A percentile compares a stretch with the other conserved stretches of the same genome.
Conservation (phyloP, 64 coral and sea anemone genomes). For the Montipora cactus region DNA sequence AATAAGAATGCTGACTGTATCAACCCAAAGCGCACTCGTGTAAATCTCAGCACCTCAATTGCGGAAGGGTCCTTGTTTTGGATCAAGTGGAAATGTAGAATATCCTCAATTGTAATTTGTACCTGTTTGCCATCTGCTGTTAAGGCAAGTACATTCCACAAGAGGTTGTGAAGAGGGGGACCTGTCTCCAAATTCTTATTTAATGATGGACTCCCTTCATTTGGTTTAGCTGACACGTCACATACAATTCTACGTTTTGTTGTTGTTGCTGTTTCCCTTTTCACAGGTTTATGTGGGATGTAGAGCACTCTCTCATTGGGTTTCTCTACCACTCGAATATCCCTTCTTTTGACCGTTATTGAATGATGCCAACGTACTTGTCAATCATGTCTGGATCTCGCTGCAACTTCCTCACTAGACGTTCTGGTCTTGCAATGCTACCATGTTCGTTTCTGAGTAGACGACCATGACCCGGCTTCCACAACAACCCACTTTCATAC, state of each 20-base stretch:
- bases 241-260: background rate
- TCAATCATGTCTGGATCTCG: background rate
- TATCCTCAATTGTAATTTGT: background rate
- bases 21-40: background rate
- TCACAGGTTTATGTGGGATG: conserved; percentile 4
- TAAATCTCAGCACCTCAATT: conserved; percentile 26
- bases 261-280: background rate
- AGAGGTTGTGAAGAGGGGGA: conserved; percentile 34
- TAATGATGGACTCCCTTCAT: background rate
- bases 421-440: background rate
- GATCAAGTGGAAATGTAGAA: conserved; percentile 9
- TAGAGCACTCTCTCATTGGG: background rate
- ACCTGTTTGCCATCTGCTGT: conserved; percentile 38
- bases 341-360: conserved; percentile 2
- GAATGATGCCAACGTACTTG: conserved; percentile 31
- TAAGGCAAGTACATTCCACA: conserved; percentile 17
- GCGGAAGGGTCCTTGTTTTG: conserved; percentile 6
- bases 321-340: background rate
- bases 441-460: conserved; percentile 5
- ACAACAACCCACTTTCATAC: conserved; percentile 41
- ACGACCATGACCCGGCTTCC: conserved; percentile 5
- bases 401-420: conserved; percentile 17
- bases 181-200: conserved; percentile 60
- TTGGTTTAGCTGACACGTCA: background rate
- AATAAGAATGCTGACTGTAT: conserved; percentile 12